Conservation (phyloP, 1,140 invertebrate genomes). For the Cheumatopsyche charites region DNA sequence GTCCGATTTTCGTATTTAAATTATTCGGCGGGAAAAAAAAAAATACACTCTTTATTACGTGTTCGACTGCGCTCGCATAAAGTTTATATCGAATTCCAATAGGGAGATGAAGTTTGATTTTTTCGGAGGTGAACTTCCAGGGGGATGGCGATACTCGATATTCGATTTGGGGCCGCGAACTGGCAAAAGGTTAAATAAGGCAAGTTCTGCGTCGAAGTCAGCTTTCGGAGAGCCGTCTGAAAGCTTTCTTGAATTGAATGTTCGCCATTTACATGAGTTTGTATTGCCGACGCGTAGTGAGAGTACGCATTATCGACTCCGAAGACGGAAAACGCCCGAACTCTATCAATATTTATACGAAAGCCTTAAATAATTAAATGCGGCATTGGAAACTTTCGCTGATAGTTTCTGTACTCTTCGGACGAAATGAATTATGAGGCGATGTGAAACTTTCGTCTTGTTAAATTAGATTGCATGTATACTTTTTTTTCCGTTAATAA, state of each 20-base stretch:
- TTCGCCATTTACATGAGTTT: not conserved
- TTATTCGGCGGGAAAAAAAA: too few species aligned
- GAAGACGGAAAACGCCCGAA: too few species aligned
- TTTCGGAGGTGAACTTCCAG: conserved; percentile 22
- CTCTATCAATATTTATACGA: too few species aligned
- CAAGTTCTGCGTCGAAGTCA: conserved; percentile 25
- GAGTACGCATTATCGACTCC: not conserved
- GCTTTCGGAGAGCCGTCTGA: conserved; percentile 15
- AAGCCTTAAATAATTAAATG: too few species aligned
- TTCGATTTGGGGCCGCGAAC: conserved; percentile 30
- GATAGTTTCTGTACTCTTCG: too few species aligned
- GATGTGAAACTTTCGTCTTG: too few species aligned
- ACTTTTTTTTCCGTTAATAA: too few species aligned
- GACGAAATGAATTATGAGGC: too few species aligned
- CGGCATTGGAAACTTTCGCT: too few species aligned
- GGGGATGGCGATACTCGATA: conserved; percentile 31
- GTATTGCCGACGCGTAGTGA: not conserved
- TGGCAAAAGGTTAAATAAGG: conserved; percentile 38
- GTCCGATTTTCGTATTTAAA: too few species aligned
- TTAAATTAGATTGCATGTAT: too few species aligned
- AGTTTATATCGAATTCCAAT: conserved; percentile 19
- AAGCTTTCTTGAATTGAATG: conserved; percentile 30
- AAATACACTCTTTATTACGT: too few species aligned
- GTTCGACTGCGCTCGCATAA: not conserved
- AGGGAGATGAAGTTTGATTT: conserved; percentile 29